phyloP scores from a whole-genome alignment of 2,797 vertebrate species.

The Menidia menidia region DNA sequence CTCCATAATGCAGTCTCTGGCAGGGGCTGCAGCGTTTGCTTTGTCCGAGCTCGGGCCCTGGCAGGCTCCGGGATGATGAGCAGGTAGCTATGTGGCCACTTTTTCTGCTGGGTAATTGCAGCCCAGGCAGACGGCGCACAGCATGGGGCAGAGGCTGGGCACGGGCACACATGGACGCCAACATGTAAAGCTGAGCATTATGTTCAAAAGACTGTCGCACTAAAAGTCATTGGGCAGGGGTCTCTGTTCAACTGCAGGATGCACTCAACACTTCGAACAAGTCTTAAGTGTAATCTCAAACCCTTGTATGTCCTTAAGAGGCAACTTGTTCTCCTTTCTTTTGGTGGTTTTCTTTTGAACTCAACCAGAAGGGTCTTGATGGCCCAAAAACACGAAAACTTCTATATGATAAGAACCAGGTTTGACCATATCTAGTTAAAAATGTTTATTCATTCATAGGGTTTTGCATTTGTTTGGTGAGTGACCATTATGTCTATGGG shows the following conservation, averaged over 20 bases:
- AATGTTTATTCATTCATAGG: no score
- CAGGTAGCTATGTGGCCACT: slow-evolving; percentile 53
- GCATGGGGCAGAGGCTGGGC: slow-evolving; percentile 25
- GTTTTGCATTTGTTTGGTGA: no score
- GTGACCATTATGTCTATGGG: no score
- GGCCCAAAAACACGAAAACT: background rate
- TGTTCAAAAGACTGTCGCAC: slow-evolving; percentile 14
- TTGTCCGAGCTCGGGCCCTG: slow-evolving; percentile 44
- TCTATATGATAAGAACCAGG: no score
- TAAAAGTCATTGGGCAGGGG: background rate
- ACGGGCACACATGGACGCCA: background rate
- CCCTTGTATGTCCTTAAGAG: no score
- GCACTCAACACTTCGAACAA: background rate
- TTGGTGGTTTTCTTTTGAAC: background rate
- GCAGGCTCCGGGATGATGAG: slow-evolving; percentile 55
- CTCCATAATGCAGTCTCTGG: slow-evolving; percentile 71
- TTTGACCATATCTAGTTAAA: no score
- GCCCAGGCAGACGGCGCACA: slow-evolving; percentile 43
- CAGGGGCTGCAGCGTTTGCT: slow-evolving; percentile 50
- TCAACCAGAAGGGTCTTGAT: background rate
- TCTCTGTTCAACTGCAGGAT: background rate
- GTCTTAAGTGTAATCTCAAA: background rate
- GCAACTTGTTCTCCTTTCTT: background rate
- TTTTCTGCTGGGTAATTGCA: slow-evolving; percentile 52
- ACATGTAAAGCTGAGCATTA: slow-evolving; percentile 3